phyloP scores from a whole-genome alignment of 2,797 vertebrate genomes.

The Acomys russatus region DNA sequence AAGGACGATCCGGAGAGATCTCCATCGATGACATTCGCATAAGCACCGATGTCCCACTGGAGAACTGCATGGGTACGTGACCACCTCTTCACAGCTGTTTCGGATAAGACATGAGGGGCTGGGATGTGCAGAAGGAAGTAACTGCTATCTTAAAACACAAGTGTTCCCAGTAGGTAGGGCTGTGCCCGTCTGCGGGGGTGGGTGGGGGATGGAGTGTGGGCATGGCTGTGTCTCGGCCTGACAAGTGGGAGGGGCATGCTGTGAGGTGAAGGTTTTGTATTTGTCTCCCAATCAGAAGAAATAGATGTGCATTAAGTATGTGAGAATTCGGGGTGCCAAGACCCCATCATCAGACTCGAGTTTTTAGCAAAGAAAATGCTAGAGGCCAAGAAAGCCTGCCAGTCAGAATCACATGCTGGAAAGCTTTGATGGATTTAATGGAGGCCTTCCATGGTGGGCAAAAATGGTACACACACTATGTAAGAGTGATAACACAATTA shows the following conservation, averaged over 20 bases:
- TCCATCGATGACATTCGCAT: constrained; percentile 97
- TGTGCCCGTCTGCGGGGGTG: neutral
- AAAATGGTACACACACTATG: constrained; percentile 77
- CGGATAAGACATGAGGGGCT: neutral
- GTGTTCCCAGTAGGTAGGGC: neutral
- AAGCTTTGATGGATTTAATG: constrained; percentile 82
- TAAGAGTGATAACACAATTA: constrained; percentile 83
- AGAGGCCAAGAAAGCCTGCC: constrained; percentile 85
- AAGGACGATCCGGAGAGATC: constrained; percentile 93
- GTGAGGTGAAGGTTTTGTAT: neutral
- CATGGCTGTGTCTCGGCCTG: neutral
- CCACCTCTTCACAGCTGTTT: neutral
- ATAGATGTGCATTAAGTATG: constrained; percentile 74
- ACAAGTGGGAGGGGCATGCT: neutral
- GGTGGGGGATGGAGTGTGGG: neutral
- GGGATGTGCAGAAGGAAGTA: neutral
- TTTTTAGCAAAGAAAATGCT: constrained; percentile 84
- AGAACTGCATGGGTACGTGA: constrained; percentile 96
- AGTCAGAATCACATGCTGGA: constrained; percentile 85
- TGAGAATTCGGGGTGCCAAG: constrained; percentile 67
- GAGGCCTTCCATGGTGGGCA: constrained; percentile 81
- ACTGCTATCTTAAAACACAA: neutral
- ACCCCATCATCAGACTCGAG: constrained; percentile 68
- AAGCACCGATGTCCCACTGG: constrained; percentile 93
- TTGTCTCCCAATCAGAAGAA: constrained; percentile 65